Percentiles rank a stretch among this genome's conserved stretches.
phyloP scores from a whole-genome alignment of 2,113 vertebrate genomes.

The Paratilapia polleni region DNA sequence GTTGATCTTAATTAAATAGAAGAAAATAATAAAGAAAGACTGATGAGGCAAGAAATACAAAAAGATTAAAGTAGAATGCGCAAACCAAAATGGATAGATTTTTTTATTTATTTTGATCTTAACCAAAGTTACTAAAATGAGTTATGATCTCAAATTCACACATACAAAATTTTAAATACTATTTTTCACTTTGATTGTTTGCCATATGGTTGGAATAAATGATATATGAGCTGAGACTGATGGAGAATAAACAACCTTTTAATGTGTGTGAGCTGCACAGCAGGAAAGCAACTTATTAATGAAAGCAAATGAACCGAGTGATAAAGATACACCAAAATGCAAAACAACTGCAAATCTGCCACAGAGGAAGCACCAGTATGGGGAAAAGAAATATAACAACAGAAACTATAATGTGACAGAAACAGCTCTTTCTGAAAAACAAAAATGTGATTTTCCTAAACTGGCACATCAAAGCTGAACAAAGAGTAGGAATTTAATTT shows the following conservation, averaged over 20 bases:
- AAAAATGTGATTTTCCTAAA: not conserved
- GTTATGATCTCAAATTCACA: not conserved
- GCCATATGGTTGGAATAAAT: slow-evolving; percentile 12
- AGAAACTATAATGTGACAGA: not conserved
- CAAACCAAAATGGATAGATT: not conserved
- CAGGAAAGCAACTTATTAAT: slow-evolving; percentile 15
- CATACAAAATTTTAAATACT: not conserved
- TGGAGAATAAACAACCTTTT: slow-evolving; percentile 3
- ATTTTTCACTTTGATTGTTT: not conserved
- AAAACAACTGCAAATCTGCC: slow-evolving; percentile 14
- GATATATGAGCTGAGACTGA: not conserved
- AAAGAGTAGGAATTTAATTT: not conserved
- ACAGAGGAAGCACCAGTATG: not conserved
- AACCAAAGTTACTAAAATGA: not conserved
- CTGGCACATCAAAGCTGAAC: not conserved
- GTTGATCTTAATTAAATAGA: not conserved
- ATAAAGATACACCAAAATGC: not conserved
- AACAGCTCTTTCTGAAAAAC: not conserved
- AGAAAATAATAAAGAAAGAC: not conserved
- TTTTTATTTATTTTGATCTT: no score
- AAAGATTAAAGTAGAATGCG: no score
- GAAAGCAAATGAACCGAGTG: slow-evolving; percentile 9
- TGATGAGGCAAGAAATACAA: no score
- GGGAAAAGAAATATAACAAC: not conserved
- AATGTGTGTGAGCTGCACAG: not conserved